A percentile compares a stretch with the other conserved stretches of the same genome.
phyloP scores from a whole-genome alignment of 37 sponge, comb jelly and placozoan genomes.

The Amphimedon queenslandica region DNA sequence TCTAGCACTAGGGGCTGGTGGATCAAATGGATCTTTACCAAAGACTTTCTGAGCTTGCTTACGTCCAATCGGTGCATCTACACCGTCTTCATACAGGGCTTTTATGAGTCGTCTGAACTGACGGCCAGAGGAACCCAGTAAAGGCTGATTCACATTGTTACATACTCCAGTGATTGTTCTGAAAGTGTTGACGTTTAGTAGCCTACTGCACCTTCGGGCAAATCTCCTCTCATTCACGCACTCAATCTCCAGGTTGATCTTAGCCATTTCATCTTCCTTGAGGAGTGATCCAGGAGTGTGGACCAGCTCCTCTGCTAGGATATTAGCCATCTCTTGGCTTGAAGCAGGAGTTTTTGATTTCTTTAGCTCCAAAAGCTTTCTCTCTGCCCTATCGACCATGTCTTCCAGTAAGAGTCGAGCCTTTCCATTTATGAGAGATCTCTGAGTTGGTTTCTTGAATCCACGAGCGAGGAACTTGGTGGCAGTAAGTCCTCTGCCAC shows the following conservation, averaged over 20 bases:
- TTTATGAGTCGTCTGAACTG: conserved; percentile 50
- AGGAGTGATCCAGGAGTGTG: conserved; percentile 56
- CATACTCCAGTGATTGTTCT: conserved; percentile 34
- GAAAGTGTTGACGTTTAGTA: neutral
- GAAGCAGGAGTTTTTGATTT: neutral
- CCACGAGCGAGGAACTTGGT: neutral
- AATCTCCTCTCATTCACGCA: neutral
- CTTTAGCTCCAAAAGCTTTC: conserved; percentile 23
- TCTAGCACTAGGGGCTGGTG: conserved; percentile 68
- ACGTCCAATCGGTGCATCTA: conserved; percentile 27
- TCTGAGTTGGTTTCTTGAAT: conserved; percentile 40
- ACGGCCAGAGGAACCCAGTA: conserved; percentile 58
- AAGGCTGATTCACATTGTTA: conserved; percentile 70
- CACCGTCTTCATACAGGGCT: conserved; percentile 73
- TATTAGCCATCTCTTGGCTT: conserved; percentile 28
- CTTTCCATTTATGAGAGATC: conserved; percentile 20
- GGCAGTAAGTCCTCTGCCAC: neutral
- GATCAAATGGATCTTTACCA: conserved; percentile 17
- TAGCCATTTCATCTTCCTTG: conserved; percentile 31
- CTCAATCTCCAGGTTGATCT: conserved; percentile 22
- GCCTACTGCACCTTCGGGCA: neutral
- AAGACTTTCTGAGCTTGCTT: conserved; percentile 14
- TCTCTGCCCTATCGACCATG: conserved; percentile 40
- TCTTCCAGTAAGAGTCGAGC: conserved; percentile 32
- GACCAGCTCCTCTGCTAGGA: conserved; percentile 39